Conservation (phyloP, 2,113 vertebrate species). For the Acanthochromis polyacanthus region DNA sequence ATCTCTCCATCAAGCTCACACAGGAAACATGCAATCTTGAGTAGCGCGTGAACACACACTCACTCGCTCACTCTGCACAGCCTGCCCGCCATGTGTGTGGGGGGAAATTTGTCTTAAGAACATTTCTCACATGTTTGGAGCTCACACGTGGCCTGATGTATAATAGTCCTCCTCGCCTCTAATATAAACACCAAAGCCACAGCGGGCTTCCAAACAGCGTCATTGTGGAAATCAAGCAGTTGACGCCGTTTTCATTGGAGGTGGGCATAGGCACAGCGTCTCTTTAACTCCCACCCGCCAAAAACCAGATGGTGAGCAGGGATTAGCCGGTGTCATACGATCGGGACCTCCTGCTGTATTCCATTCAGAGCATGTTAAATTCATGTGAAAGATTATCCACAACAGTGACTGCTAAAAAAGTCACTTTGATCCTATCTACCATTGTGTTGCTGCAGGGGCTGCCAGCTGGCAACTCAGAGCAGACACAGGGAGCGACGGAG, state of each 20-base stretch:
- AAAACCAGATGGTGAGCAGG: constrained; percentile 79
- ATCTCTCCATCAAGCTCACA: constrained; percentile 37
- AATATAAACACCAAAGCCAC: constrained; percentile 78
- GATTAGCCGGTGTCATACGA: constrained; percentile 80
- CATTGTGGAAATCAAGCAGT: constrained; percentile 68
- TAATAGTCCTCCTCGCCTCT: constrained; percentile 65
- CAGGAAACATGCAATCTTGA: constrained; percentile 55
- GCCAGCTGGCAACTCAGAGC: constrained; percentile 75
- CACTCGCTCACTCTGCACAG: constrained; percentile 24
- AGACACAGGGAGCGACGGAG: constrained; percentile 23
- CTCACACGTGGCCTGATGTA: constrained; percentile 74
- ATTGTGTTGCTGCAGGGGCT: constrained; percentile 70
- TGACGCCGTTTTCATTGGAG: constrained; percentile 61
- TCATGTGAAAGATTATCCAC: constrained; percentile 82
- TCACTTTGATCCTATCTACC: constrained; percentile 78
- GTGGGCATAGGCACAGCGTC: constrained; percentile 38
- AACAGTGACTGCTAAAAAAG: constrained; percentile 75
- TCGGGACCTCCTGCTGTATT: constrained; percentile 70
- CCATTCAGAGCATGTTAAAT: constrained; percentile 74
- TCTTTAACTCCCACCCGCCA: constrained; percentile 62
- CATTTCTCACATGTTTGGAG: constrained; percentile 77
- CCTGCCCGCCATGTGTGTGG: constrained; percentile 21
- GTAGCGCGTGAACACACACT: constrained; percentile 22
- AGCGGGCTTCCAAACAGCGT: constrained; percentile 50
- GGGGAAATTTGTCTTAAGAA: constrained; percentile 35